Evolutionary conservation across 35 echinoderm and acorn worm genomes (phyloP), one percentile per base, ranked within the genome.

Genomic region (Ptychodera flava): DNA sequence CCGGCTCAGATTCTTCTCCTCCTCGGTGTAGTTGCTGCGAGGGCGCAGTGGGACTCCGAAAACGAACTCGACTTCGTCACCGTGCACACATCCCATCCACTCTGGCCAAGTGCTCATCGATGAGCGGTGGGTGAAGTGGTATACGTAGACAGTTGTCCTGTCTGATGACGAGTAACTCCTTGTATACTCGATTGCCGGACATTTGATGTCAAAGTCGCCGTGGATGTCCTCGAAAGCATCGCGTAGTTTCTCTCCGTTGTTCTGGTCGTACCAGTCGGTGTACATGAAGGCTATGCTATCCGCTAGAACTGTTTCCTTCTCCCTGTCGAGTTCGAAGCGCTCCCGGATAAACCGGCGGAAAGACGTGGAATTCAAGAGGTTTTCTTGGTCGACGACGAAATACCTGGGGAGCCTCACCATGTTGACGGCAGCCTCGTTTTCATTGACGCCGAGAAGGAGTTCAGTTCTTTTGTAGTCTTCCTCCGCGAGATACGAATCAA

Each of bases 61-160:
- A 34, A 82, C 81, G 30, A 87, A 98, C 35, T 85, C 85, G 0
- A 98, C 92, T 35, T 98, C 95, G 85, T 98, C 95, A 0, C 95
- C 95, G 79, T 98, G 95, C 30, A 98, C 77, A 22, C 93, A 84
- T 14, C 95, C 95, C 95, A 98, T 98, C 95, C 95, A 98, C 2
- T 92, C 90, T 1, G 86, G 93, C 88, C 89, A 98, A 31, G 89
- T 86, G 35, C 90, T 94, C 30, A 86, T 91, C 16, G 90, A 84
- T 0, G 92, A 76, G 15, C 93, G 87, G 36, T 94, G 92, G 30
- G 64, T 79, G 75, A 98, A 98, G 31, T 88, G 85, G 64, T 98
- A 98, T 30, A 86, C 45, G 82, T 92, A 98, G 10, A 95, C 88
- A 32, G 34, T 83, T 35, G 10, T 91, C 53, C 33, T 88, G 16